These are phyloP conservation scores for Sphaeridia pumilis DNA, from an alignment of 2,888 invertebrate species.

Conservation along the genomic window DNA sequence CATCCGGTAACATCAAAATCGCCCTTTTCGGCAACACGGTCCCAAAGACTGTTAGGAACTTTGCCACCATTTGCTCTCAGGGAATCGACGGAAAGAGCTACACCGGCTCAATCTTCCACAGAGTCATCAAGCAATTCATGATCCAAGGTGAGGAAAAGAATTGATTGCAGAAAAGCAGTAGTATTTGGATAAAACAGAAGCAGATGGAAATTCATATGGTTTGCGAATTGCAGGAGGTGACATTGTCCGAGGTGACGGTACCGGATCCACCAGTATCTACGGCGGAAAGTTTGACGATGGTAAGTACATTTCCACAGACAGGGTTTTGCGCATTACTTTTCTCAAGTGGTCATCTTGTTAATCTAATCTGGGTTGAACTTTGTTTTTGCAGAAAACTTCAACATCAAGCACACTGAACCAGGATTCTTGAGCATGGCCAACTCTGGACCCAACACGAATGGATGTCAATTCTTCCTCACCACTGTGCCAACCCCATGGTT, in stretches of 20 bases:
- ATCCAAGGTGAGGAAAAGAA: constrained; percentile 60
- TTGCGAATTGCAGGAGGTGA: constrained; percentile 77
- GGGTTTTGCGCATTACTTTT: background rate
- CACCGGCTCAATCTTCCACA: constrained; percentile 65
- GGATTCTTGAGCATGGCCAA: constrained; percentile 43
- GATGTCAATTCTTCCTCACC: constrained; percentile 87
- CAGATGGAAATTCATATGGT: background rate
- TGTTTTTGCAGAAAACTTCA: constrained; percentile 51
- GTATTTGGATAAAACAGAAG: background rate
- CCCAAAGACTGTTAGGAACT: constrained; percentile 78
- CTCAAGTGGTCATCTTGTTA: background rate
- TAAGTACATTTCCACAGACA: background rate
- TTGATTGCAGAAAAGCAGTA: constrained; percentile 13
- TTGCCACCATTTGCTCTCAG: constrained; percentile 62
- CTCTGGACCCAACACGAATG: constrained; percentile 25
- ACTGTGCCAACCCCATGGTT: constrained; percentile 76
- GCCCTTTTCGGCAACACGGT: constrained; percentile 80
- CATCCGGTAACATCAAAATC: constrained; percentile 63
- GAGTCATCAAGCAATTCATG: constrained; percentile 79
- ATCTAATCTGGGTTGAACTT: background rate
- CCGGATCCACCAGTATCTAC: constrained; percentile 73
- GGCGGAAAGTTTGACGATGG: constrained; percentile 73
- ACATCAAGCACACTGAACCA: constrained; percentile 62
- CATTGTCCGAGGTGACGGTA: constrained; percentile 65
- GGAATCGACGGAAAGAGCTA: constrained; percentile 67